Evolutionary conservation across 2,888 invertebrate species (phyloP).

Genomic region (Chelonus formosanus): DNA sequence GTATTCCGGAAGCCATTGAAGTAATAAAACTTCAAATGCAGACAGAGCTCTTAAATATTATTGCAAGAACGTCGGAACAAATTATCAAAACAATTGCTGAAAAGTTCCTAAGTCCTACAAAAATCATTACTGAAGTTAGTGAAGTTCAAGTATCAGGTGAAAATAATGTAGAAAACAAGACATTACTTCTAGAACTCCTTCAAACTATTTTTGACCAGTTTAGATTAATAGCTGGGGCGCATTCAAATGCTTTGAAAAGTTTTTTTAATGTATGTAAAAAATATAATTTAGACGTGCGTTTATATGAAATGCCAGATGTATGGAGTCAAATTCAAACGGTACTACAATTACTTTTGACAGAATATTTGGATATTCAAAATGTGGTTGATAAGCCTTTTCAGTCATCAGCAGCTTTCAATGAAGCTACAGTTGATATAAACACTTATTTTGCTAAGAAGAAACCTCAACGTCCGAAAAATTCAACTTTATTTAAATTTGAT

Average conservation of each 20-base stretch:
- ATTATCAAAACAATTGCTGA: slow-evolving; percentile 59
- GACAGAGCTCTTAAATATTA: slow-evolving; percentile 80
- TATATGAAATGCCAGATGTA: slow-evolving; percentile 81
- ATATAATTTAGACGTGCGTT: slow-evolving; percentile 67
- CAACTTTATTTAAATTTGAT: slow-evolving; percentile 54
- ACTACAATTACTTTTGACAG: slow-evolving; percentile 84
- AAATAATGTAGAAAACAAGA: slow-evolving; percentile 52
- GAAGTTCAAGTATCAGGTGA: slow-evolving; percentile 35
- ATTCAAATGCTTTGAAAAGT: slow-evolving; percentile 74
- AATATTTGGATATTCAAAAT: slow-evolving; percentile 88
- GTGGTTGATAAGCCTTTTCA: slow-evolving; percentile 71
- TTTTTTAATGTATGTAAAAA: slow-evolving; percentile 72
- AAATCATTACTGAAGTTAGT: slow-evolving; percentile 36
- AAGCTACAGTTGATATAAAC: slow-evolving; percentile 68
- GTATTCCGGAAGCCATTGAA: slow-evolving; percentile 87
- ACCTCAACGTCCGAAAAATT: slow-evolving; percentile 59
- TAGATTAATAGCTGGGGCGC: slow-evolving; percentile 81
- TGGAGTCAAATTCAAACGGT: slow-evolving; percentile 92
- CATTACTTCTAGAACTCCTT: slow-evolving; percentile 71
- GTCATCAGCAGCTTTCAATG: slow-evolving; percentile 65
- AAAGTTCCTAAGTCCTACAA: slow-evolving; percentile 40
- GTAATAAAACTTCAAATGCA: slow-evolving; percentile 85
- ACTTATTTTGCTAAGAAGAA: slow-evolving; percentile 68
- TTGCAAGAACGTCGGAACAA: slow-evolving; percentile 81
- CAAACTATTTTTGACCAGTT: slow-evolving; percentile 84